Percentiles rank a stretch among this genome's conserved stretches.
Evolutionary conservation across 2,113 vertebrate genomes (phyloP).

Genomic region (Lepus timidus): DNA sequence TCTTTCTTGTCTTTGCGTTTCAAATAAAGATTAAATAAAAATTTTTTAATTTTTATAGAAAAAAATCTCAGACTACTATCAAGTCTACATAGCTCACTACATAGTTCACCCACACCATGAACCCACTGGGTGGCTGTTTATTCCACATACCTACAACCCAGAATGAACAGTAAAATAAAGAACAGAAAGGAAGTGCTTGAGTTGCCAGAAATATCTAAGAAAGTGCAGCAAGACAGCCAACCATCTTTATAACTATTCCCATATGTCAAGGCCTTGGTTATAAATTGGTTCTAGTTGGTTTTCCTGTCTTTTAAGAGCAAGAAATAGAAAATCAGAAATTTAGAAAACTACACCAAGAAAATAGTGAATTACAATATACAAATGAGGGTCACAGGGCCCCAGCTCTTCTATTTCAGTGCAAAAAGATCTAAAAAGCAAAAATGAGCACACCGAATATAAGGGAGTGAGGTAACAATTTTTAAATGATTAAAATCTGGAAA

Average conservation of each 20-base stretch:
- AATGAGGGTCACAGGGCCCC: background rate
- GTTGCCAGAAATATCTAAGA: background rate
- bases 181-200: background rate
- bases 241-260: background rate
- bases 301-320: background rate
- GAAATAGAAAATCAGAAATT: background rate
- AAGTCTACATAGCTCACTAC: background rate
- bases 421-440: background rate
- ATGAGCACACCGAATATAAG: background rate
- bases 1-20: too few relatives aligned
- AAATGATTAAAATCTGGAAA: background rate
- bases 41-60: too few relatives aligned
- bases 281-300: background rate
- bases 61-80: background rate
- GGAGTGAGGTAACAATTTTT: background rate
- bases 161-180: background rate
- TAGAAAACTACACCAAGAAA: background rate
- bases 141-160: background rate
- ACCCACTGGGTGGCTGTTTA: background rate
- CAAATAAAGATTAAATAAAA: too few relatives aligned
- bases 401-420: background rate
- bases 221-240: background rate
- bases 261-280: background rate
- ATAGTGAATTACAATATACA: background rate
- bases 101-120: background rate